Evolutionary conservation across 2,888 invertebrate genomes (phyloP).

Genomic region (Panzeria rudis): DNA sequence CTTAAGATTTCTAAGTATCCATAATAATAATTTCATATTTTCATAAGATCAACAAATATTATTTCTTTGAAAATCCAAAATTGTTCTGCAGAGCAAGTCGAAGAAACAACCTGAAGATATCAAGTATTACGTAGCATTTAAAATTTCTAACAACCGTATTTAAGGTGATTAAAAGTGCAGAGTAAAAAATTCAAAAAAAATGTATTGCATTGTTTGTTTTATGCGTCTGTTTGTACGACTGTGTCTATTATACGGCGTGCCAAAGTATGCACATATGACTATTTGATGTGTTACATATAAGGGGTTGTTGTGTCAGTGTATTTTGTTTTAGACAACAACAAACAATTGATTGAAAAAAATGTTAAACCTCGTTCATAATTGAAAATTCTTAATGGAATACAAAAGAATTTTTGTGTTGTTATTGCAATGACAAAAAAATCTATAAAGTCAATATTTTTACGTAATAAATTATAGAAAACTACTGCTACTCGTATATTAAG

Average conservation of each 20-base stretch:
- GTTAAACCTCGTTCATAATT: constrained; percentile 27
- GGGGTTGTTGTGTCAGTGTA: constrained; percentile 27
- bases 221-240: not conserved
- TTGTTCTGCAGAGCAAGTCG: not conserved
- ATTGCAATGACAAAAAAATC: not conserved
- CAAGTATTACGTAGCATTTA: not conserved
- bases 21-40: too few species aligned
- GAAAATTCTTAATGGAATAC: constrained; percentile 59
- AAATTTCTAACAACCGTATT: constrained; percentile 6
- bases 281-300: constrained; percentile 50
- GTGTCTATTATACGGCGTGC: not conserved
- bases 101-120: not conserved
- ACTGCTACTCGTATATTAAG: constrained; percentile 1
- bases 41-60: too few species aligned
- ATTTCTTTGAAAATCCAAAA: not conserved
- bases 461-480: constrained; percentile 46
- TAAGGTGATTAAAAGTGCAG: constrained; percentile 26
- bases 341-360: constrained; percentile 33
- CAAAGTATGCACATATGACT: constrained; percentile 16
- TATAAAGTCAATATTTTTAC: constrained; percentile 26
- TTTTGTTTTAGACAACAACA: not conserved
- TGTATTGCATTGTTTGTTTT: constrained; percentile 22
- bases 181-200: not conserved
- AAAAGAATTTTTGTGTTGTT: constrained; percentile 50
- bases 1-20: too few species aligned